Conservation (phyloP, 2,797 vertebrate species). For the Huso huso region DNA sequence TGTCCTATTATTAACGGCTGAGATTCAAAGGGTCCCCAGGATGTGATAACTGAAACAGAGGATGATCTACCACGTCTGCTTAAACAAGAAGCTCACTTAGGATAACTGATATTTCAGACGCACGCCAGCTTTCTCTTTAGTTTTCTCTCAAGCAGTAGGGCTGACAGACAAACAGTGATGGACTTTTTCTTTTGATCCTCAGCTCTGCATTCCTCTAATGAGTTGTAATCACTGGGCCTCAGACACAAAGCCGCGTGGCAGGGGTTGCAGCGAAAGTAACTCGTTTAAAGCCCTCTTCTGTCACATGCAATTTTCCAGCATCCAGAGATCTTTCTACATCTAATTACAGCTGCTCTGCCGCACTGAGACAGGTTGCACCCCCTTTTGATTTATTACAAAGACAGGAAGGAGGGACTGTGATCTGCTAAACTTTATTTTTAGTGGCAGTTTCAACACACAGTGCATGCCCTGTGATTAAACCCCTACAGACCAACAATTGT, state of each 20-base stretch:
- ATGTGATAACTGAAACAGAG: too few species aligned
- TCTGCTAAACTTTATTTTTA: conserved; percentile 67
- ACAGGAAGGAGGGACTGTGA: conserved; percentile 55
- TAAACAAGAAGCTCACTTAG: too few species aligned
- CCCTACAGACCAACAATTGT: too few species aligned
- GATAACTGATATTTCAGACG: too few species aligned
- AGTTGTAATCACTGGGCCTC: conserved; percentile 45
- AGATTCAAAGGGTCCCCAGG: too few species aligned
- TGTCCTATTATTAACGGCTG: too few species aligned
- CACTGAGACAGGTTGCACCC: conserved; percentile 32
- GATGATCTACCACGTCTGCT: too few species aligned
- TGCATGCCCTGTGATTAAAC: conserved; percentile 34
- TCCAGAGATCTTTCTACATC: conserved; percentile 58
- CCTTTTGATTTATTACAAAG: conserved; percentile 61
- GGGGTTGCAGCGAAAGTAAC: conserved; percentile 55
- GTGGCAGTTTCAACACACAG: conserved; percentile 55
- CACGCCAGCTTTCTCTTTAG: too few species aligned
- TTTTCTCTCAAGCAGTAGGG: too few species aligned
- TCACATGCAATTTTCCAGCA: conserved; percentile 48
- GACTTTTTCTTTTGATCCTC: too few species aligned
- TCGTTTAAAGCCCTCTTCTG: conserved; percentile 60
- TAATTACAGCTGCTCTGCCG: conserved; percentile 51
- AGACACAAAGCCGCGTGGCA: conserved; percentile 23
- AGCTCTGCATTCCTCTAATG: conserved; percentile 30
- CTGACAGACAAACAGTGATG: too few species aligned